Conservation (phyloP, 2,888 invertebrate species). For the Perizoma affinitatum region DNA sequence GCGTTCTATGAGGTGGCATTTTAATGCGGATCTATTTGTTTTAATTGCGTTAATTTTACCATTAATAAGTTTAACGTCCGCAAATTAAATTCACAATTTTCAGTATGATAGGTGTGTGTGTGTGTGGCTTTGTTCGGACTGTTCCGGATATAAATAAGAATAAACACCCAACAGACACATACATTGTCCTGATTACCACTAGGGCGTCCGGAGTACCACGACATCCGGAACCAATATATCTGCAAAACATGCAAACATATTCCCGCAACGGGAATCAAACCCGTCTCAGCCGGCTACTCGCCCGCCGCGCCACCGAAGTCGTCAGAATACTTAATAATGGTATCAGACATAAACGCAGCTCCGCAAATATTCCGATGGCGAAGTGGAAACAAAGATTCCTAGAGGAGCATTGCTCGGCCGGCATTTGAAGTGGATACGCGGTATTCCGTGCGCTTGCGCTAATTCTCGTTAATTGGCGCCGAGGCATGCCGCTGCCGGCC, state of each 20-base stretch:
- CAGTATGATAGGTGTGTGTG: not conserved
- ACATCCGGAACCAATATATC: too few species aligned
- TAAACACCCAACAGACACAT: too few species aligned
- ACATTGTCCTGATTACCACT: too few species aligned
- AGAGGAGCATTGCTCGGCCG: conserved; percentile 30
- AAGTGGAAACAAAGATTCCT: conserved; percentile 45
- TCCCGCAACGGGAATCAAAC: too few species aligned
- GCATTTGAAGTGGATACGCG: conserved; percentile 43
- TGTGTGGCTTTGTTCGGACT: not conserved
- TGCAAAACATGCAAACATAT: too few species aligned
- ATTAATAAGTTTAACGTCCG: conserved; percentile 11
- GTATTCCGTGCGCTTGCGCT: conserved; percentile 50
- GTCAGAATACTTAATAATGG: too few species aligned
- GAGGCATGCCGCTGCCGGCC: conserved; percentile 39
- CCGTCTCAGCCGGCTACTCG: too few species aligned
- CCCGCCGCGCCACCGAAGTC: too few species aligned
- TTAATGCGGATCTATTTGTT: conserved; percentile 49
- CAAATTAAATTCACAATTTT: conserved; percentile 15
- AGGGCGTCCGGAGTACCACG: too few species aligned
- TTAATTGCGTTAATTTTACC: conserved; percentile 30
- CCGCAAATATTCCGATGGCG: conserved; percentile 21
- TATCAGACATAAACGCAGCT: not conserved
- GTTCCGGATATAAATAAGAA: not conserved
- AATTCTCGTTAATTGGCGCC: conserved; percentile 54
- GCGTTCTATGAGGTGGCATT: conserved; percentile 5